Base-by-base conservation (phyloP, 1,140 invertebrate species). In the Stratiolaelaps scimitus region DNA sequence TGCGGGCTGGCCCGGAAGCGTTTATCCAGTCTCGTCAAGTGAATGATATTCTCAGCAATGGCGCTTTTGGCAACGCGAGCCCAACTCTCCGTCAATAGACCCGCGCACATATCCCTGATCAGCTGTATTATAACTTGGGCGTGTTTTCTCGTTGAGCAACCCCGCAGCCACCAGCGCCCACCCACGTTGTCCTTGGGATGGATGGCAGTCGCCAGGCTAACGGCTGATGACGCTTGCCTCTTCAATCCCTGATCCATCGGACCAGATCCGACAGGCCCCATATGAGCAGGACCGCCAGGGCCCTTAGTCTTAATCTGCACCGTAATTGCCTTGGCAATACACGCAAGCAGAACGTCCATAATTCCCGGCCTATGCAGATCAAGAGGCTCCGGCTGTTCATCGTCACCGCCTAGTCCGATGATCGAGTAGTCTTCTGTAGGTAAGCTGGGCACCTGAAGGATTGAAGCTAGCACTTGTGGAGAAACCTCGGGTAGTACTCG, bases 51-150 rank as follows among this genome's bases (percentile, higher is more conserved):
- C 71, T 91, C 87, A 0, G 91, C 89, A 40, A 97, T 85, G n/a
- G 89, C 87, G 46, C 84, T 83, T 75, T 93, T 91, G 0, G 88
- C 89, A 43, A 92, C 83, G 53, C 81, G 78, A 1, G 87, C 84
- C 94, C 94, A 98, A 7, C 81, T 80, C 40, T 86, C 83, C 2
- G 87, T 87, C 64, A 93, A 77, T 73, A 87, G 87, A 19, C 89
- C 90, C 70, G 86, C 82, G 19, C 88, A 85, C 87, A 97, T 90
- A 74, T 97, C 92, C 68, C 86, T 84, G 0, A 97, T 80, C 1
- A 97, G 80, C 64, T 83, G 82, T 29, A 92, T 88, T 30, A 95
- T 89, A 53, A 86, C 84, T 75, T 90, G 85, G 4, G 91, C 88
- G 56, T 93, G 81, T 74, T 89, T 87, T 67, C 84, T 81, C 7